phyloP scores from a whole-genome alignment of 2,888 invertebrate species.

The Pandemis corylana region DNA sequence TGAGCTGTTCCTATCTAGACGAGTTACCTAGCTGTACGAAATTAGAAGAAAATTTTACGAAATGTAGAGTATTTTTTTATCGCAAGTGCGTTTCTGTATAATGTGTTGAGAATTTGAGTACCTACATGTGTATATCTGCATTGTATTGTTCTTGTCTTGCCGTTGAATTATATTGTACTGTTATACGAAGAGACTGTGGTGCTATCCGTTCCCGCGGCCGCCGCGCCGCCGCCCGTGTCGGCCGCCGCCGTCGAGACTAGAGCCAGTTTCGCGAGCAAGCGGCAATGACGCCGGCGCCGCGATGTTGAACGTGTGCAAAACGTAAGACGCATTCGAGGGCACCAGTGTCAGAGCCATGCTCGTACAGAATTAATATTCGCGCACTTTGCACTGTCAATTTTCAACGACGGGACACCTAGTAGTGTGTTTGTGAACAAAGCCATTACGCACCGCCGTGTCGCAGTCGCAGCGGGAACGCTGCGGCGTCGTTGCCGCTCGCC shows the following conservation, averaged over 20 bases:
- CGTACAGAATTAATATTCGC: no score
- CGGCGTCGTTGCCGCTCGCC: no score
- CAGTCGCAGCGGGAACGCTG: no score
- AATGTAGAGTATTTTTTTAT: conserved; percentile 38
- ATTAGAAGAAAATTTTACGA: conserved; percentile 19
- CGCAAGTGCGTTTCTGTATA: conserved; percentile 2
- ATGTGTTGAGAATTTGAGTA: conserved; percentile 25
- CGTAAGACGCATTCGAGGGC: no score
- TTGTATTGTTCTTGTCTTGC: conserved; percentile 33
- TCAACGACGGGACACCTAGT: no score
- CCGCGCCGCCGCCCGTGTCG: neutral
- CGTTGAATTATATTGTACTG: conserved; percentile 30
- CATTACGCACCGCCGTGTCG: no score
- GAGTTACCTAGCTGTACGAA: conserved; percentile 20
- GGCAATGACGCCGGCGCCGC: conserved; percentile 11
- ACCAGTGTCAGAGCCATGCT: no score
- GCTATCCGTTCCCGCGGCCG: conserved; percentile 20
- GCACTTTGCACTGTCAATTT: no score
- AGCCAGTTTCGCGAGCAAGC: neutral
- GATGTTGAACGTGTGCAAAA: no score
- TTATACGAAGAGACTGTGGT: conserved; percentile 32
- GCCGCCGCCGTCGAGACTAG: neutral
- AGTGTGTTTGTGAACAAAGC: no score
- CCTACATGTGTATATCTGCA: neutral
- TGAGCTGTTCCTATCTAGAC: conserved; percentile 24